These are phyloP conservation scores for Trachymyrmex septentrionalis DNA, from an alignment of 1,140 invertebrate species.

Conservation along the genomic window DNA sequence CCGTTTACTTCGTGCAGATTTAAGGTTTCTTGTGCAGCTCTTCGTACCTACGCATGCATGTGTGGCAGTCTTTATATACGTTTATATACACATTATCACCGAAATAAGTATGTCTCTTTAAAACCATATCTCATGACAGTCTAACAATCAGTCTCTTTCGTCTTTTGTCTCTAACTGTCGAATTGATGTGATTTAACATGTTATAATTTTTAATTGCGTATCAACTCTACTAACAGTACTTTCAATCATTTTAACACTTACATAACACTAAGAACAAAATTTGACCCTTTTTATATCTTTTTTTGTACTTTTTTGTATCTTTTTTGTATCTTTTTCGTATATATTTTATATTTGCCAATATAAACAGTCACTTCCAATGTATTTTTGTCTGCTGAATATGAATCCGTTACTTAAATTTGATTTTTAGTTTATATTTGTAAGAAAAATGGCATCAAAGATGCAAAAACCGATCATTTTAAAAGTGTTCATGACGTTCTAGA, in stretches of 20 bases:
- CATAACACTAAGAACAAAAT: neutral
- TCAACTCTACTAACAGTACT: neutral
- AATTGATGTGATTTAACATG: neutral
- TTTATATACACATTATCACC: slow-evolving; percentile 8
- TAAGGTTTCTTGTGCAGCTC: slow-evolving; percentile 86
- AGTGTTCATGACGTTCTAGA: too few species aligned
- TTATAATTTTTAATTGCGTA: neutral
- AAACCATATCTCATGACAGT: slow-evolving; percentile 24
- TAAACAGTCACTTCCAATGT: too few species aligned
- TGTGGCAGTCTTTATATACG: slow-evolving; percentile 19
- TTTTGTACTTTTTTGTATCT: too few species aligned
- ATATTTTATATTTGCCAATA: neutral
- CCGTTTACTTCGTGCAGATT: slow-evolving; percentile 85
- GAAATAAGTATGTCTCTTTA: slow-evolving; percentile 39
- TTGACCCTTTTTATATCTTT: too few species aligned
- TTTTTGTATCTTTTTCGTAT: neutral
- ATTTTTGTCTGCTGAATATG: too few species aligned
- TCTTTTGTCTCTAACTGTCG: neutral
- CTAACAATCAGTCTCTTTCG: neutral
- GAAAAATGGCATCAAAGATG: too few species aligned
- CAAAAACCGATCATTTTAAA: too few species aligned
- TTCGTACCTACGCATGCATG: slow-evolving; percentile 74
- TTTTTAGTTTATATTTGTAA: too few species aligned
- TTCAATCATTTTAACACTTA: neutral
- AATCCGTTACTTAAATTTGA: too few species aligned